Evolutionary conservation across 2,888 invertebrate genomes (phyloP).

Genomic region (Ennomos fuscantarius): DNA sequence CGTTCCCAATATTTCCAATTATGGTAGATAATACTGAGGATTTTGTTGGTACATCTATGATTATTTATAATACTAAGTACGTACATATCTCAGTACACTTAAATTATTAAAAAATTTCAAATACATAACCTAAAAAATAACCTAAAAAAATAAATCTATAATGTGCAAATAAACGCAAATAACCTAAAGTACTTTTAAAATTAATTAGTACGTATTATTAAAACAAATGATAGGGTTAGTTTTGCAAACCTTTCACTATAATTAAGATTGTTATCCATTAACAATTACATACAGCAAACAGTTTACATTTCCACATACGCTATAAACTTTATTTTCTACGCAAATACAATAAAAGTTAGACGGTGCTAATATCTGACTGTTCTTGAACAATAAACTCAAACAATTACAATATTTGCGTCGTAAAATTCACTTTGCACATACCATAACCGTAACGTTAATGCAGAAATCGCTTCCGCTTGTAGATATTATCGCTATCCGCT

Average conservation of each 20-base stretch:
- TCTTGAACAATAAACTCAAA: constrained; percentile 18
- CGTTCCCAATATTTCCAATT: too few species aligned
- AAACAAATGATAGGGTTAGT: not conserved
- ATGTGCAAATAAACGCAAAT: too few species aligned
- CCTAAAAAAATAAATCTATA: too few species aligned
- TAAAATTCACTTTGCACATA: constrained; percentile 23
- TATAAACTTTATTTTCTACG: constrained; percentile 16
- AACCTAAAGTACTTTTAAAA: too few species aligned
- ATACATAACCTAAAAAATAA: too few species aligned
- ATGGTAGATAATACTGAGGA: too few species aligned
- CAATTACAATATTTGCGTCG: constrained; percentile 16
- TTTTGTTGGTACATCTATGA: too few species aligned
- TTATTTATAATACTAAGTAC: too few species aligned
- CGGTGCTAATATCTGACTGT: constrained; percentile 14
- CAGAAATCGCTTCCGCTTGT: constrained; percentile 50
- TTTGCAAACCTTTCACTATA: too few species aligned
- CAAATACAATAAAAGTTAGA: constrained; percentile 17
- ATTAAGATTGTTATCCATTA: constrained; percentile 2
- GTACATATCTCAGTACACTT: too few species aligned
- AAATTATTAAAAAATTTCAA: too few species aligned
- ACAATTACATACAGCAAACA: not conserved
- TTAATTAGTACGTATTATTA: not conserved
- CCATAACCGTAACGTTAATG: constrained; percentile 19
- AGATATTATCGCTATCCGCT: constrained; percentile 36
- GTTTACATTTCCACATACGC: constrained; percentile 5